Evolutionary conservation across 2,888 invertebrate genomes (phyloP), one percentile per base, ranked within the genome.

Genomic region (Therioaphis trifolii): DNA sequence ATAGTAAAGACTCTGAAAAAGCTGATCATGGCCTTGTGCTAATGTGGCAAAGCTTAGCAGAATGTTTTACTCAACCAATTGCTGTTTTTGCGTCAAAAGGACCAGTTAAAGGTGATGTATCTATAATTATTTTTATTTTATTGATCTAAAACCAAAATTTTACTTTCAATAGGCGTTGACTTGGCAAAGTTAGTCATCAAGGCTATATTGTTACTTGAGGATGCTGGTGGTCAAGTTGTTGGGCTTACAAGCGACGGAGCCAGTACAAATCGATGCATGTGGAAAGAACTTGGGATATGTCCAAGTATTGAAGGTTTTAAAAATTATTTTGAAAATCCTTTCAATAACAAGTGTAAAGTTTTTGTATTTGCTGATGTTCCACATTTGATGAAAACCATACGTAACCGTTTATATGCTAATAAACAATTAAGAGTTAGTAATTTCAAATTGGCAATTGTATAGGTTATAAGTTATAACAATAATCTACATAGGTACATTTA

Each of bases 331-430:
- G 55, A 21, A 55, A 55, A 55, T 55, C 27, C 61, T 2, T 61
- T 61, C 24, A 14, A 61, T 27, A 61, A 61, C 14, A 61, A n/a
- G 21, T 7, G 61, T 27, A 61, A 61, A 61, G 27, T 61, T 1
- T 61, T 61, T 61, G 61, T 61, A 61, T 61, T 61, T 61, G 61
- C 61, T 14, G 61, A 61, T 61, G 61, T 61, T 14, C 61, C 61
- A 5, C 61, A 61, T 61, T 61, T 61, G 24, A 61, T 61, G 27
- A 61, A 61, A 61, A 61, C 61, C 14, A 61, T 61, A 27, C 61
- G 27, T 14, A 61, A 61, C 61, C 61, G 61, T 61, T 14, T 61
- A 14, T 15, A 27, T 18, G 18, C 61, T 61, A 61, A 61, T 61
- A 61, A 61, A 61, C 55, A 55, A 7, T 55, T 24, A 27, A 27